A percentile compares a stretch with the other conserved stretches of the same genome.
Evolutionary conservation across 2,113 vertebrate species (phyloP).

Genomic region (Coracopsis vasa): DNA sequence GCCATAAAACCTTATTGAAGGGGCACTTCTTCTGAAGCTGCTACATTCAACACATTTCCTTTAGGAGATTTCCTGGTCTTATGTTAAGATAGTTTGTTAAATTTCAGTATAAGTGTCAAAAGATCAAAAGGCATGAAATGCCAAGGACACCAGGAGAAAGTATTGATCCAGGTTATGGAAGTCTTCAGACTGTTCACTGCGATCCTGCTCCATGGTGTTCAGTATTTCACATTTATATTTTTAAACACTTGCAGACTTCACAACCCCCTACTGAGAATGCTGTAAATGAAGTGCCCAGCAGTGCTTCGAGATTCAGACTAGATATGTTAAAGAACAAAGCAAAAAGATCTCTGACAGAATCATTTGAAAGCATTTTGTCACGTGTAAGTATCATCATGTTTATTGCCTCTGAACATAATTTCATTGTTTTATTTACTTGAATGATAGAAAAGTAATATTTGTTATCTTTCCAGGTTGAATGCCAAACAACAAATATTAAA

Average conservation of each 20-base stretch:
- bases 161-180: not conserved
- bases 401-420: not conserved
- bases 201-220: not conserved
- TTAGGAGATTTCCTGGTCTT: not conserved
- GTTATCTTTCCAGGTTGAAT: not conserved
- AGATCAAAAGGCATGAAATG: not conserved
- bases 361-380: conserved; percentile 86
- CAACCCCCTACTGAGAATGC: conserved; percentile 68
- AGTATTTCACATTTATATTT: not conserved
- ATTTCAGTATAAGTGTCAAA: not conserved
- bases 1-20: not conserved
- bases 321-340: conserved; percentile 90
- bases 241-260: conserved; percentile 34
- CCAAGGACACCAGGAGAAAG: not conserved
- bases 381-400: conserved; percentile 65
- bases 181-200: not conserved
- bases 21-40: not conserved
- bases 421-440: not conserved
- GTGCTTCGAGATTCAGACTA: conserved; percentile 83
- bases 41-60: not conserved
- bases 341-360: conserved; percentile 91
- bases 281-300: conserved; percentile 75
- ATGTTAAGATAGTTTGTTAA: not conserved
- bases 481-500: not conserved
- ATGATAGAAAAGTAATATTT: not conserved